Evolutionary conservation across 2,797 vertebrate genomes (phyloP).

Genomic region (Melanotaenia parkinsoni): DNA sequence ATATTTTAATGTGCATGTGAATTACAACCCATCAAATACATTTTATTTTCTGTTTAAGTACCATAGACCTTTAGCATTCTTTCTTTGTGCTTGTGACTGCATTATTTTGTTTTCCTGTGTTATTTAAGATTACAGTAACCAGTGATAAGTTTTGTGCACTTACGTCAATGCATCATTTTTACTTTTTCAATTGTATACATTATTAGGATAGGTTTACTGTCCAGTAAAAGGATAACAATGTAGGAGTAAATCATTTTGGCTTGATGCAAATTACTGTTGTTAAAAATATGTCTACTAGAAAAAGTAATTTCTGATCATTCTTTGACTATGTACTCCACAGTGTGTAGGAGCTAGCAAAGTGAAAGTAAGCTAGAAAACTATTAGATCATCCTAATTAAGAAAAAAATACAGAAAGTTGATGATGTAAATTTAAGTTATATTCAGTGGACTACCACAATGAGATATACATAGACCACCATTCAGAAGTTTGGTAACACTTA

Average conservation of each 20-base stretch:
- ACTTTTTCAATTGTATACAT: background rate
- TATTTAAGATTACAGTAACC: conserved; percentile 17
- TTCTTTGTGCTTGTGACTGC: conserved; percentile 26
- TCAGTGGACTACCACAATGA: background rate
- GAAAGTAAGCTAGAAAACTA: background rate
- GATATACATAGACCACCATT: background rate
- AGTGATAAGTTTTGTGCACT: conserved; percentile 19
- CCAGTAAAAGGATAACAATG: background rate
- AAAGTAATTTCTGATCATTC: conserved; percentile 9
- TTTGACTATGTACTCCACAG: conserved; percentile 30
- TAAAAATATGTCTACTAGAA: conserved; percentile 16
- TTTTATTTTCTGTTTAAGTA: conserved; percentile 42
- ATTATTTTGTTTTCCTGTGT: conserved; percentile 15
- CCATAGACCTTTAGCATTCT: conserved; percentile 15
- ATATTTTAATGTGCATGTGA: conserved; percentile 60
- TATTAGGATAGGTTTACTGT: background rate
- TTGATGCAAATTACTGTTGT: conserved; percentile 27
- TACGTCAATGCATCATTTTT: conserved; percentile 8
- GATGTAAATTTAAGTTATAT: conserved; percentile 16
- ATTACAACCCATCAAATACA: conserved; percentile 59
- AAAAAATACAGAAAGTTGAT: background rate
- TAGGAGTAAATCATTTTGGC: conserved; percentile 6
- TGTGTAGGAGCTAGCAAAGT: conserved; percentile 42
- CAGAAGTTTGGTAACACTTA: background rate
- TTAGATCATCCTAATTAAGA: conserved; percentile 24